phyloP scores from a whole-genome alignment of 1,140 invertebrate species.

The Trichoplusia ni region DNA sequence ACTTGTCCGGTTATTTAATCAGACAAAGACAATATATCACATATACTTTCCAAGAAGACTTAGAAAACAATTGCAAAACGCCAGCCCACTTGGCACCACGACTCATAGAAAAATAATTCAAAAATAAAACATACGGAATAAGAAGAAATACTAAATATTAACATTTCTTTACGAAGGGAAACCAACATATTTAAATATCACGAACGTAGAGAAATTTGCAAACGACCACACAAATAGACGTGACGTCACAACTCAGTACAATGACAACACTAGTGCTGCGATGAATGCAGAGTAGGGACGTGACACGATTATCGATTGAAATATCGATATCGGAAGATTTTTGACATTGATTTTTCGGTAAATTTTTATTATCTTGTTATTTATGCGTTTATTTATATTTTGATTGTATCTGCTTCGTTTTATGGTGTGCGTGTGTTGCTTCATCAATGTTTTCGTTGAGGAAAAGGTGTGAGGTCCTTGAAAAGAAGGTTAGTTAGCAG shows the following conservation, averaged over 20 bases:
- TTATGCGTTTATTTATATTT: slow-evolving; percentile 36
- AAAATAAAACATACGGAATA: no score
- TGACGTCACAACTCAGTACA: slow-evolving; percentile 28
- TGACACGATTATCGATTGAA: slow-evolving; percentile 10
- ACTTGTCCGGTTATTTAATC: no score
- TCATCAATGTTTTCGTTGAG: background rate
- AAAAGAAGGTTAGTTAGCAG: slow-evolving; percentile 17
- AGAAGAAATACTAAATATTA: no score
- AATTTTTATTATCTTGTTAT: slow-evolving; percentile 27
- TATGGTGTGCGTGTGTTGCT: background rate
- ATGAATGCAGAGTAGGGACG: slow-evolving; percentile 35
- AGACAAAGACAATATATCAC: no score
- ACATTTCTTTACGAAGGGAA: no score
- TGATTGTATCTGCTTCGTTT: background rate
- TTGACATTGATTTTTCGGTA: slow-evolving; percentile 1
- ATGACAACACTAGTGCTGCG: slow-evolving; percentile 31
- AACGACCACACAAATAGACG: slow-evolving; percentile 33
- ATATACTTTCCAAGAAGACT: no score
- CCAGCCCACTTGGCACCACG: no score
- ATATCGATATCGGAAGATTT: background rate
- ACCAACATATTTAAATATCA: background rate
- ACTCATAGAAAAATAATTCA: no score
- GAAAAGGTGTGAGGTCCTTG: slow-evolving; percentile 8
- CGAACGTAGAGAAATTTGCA: background rate
- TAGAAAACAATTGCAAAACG: no score